These are phyloP conservation scores for Crematogaster levior DNA, from an alignment of 2,888 invertebrate genomes.

Conservation along the genomic window DNA sequence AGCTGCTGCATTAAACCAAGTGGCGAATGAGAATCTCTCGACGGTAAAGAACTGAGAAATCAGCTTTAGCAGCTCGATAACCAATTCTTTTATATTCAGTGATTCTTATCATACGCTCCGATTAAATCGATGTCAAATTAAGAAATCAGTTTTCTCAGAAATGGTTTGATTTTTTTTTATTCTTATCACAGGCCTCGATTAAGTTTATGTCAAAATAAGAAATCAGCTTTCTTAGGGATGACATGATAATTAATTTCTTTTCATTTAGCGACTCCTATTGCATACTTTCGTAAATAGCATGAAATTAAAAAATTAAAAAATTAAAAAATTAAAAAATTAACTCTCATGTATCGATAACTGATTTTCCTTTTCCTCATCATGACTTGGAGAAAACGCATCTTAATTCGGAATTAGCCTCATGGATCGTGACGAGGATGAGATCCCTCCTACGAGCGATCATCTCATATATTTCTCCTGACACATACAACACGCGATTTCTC, in stretches of 20 bases:
- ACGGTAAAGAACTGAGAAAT: background rate
- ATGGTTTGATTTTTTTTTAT: background rate
- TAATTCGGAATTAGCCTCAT: conserved; percentile 20
- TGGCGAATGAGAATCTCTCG: too few species aligned
- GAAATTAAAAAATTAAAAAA: too few species aligned
- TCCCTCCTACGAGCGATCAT: background rate
- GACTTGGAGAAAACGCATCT: conserved; percentile 23
- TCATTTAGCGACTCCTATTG: too few species aligned
- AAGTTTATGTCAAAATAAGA: background rate
- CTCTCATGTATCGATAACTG: background rate
- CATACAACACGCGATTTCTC: conserved; percentile 41
- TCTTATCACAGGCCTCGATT: background rate
- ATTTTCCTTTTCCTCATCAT: background rate
- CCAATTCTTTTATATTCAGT: background rate
- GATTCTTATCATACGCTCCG: too few species aligned
- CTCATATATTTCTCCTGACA: conserved; percentile 20
- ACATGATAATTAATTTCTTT: background rate
- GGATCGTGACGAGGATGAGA: background rate
- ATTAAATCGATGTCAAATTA: background rate
- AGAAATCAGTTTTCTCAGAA: background rate
- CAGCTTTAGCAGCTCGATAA: background rate
- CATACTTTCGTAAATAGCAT: background rate
- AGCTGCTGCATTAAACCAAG: too few species aligned
- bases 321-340: background rate
- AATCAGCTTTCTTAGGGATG: background rate